Evolutionary conservation across 2,797 vertebrate species (phyloP).

Genomic region (Dicrostonyx torquatus): DNA sequence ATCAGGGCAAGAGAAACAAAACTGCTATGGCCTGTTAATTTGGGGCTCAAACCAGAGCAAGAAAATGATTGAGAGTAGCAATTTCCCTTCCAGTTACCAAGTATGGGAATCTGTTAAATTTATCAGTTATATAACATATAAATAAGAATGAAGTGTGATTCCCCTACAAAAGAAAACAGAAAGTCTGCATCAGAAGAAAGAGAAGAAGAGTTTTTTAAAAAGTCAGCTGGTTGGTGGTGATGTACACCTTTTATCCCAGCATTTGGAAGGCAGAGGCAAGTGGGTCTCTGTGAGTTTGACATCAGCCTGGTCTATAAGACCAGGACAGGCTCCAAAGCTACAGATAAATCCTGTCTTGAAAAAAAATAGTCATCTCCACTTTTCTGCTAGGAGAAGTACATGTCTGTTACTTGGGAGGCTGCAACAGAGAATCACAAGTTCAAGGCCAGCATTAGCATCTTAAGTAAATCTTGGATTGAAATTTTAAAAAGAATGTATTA

Average conservation of each 20-base stretch:
- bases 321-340: too few relatives aligned
- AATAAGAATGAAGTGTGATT: background rate
- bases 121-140: background rate
- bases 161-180: background rate
- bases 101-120: background rate
- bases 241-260: too few relatives aligned
- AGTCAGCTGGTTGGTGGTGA: too few relatives aligned
- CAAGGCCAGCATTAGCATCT: background rate
- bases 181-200: background rate
- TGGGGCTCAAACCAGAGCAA: background rate
- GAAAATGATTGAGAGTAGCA: background rate
- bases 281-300: too few relatives aligned
- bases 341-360: too few relatives aligned
- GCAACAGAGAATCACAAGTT: background rate
- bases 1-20: background rate
- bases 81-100: background rate
- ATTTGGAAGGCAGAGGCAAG: too few relatives aligned
- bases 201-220: background rate
- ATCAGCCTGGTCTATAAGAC: too few relatives aligned
- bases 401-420: background rate
- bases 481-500: background rate
- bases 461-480: background rate
- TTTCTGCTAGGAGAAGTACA: background rate
- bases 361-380: background rate
- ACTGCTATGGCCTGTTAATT: background rate